These are phyloP conservation scores for Paguma larvata DNA, from an alignment of 2,797 vertebrate species.

Conservation along the genomic window DNA sequence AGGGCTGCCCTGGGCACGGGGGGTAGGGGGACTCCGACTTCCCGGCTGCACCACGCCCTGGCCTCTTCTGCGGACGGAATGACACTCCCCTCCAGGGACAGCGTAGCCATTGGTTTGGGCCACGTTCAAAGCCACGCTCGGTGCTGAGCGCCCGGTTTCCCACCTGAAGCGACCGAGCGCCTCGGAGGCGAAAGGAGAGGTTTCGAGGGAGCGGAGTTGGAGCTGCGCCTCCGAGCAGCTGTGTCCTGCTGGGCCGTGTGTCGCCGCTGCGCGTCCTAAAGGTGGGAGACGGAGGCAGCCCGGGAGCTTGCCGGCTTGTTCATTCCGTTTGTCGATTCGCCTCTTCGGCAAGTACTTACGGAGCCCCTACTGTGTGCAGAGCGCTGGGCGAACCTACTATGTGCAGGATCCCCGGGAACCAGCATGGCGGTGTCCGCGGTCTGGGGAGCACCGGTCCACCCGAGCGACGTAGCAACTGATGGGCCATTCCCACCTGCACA, in stretches of 20 bases:
- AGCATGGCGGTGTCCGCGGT: not conserved
- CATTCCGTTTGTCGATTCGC: not conserved
- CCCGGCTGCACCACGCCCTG: not conserved
- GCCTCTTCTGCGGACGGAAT: conserved; percentile 10
- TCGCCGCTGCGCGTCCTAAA: rapidly evolving
- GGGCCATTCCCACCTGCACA: not conserved
- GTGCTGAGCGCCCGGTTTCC: not conserved
- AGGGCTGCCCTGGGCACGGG: not conserved
- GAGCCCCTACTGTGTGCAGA: not conserved
- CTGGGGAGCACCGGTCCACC: not conserved
- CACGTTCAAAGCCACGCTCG: not conserved
- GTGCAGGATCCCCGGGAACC: no score
- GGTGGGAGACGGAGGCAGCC: not conserved
- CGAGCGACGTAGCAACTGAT: not conserved
- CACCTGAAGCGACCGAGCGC: conserved; percentile 50
- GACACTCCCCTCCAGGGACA: conserved; percentile 45
- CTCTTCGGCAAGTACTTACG: not conserved
- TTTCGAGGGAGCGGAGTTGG: not conserved
- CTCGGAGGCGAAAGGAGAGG: not conserved
- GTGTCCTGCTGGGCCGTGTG: rapidly evolving
- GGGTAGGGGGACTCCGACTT: not conserved
- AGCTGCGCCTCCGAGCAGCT: not conserved
- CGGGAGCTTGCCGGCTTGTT: not conserved
- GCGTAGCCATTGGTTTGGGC: conserved; percentile 24
- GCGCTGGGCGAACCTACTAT: no score